Conservation (phyloP, 2,888 invertebrate species). For the Therioaphis trifolii region DNA sequence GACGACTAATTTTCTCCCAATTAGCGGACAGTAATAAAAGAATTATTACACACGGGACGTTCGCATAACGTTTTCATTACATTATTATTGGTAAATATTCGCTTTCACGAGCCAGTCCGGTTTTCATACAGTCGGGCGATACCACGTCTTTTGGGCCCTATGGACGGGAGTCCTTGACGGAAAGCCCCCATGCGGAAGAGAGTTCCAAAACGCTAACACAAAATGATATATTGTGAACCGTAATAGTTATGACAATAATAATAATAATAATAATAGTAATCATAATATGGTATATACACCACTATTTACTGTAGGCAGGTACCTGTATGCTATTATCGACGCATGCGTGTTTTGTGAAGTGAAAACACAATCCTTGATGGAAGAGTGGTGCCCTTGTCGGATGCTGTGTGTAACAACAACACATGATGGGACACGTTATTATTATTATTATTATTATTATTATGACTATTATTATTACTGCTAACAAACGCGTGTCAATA, state of each 20-base stretch:
- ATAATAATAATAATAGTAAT: neutral
- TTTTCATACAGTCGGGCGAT: neutral
- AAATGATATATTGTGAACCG: neutral
- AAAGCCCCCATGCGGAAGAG: conserved; percentile 7
- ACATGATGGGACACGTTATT: neutral
- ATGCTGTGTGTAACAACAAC: neutral
- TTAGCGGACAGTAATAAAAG: neutral
- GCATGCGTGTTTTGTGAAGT: conserved; percentile 23
- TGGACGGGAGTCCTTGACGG: neutral
- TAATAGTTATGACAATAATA: conserved; percentile 3
- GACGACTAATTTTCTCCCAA: conserved; percentile 34
- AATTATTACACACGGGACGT: neutral
- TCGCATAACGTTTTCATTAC: conserved; percentile 4
- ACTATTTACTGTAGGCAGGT: neutral
- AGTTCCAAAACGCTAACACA: neutral
- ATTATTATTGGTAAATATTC: conserved; percentile 8
- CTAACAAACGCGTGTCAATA: conserved; percentile 38
- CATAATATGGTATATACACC: neutral
- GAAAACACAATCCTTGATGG: conserved; percentile 38
- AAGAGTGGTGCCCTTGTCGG: conserved; percentile 31
- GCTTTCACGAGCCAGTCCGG: conserved; percentile 9
- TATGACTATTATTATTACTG: neutral
- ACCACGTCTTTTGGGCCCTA: neutral
- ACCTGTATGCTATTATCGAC: neutral
- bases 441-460: neutral